Percentiles rank a stretch among this genome's conserved stretches.
phyloP scores from a whole-genome alignment of 2,113 vertebrate species.

The Neolamprologus devosi region DNA sequence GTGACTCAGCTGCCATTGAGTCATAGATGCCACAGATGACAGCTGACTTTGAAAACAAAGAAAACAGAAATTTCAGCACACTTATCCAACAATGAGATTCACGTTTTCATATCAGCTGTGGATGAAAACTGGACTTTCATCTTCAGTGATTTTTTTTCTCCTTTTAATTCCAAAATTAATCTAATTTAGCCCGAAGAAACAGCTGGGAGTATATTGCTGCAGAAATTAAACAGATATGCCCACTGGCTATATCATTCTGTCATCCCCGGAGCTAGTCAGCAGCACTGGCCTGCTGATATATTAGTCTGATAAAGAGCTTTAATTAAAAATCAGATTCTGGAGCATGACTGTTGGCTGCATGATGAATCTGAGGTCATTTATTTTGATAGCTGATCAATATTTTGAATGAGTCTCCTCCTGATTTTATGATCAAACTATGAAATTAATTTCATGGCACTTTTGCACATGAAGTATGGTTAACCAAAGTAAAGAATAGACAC shows the following conservation, averaged over 20 bases:
- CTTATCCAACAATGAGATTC: background rate
- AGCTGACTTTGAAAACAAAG: background rate
- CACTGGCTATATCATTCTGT: background rate
- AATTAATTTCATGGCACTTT: background rate
- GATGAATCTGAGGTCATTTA: background rate
- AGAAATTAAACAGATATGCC: background rate
- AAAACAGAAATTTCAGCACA: background rate
- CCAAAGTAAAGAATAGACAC: background rate
- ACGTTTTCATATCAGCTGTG: background rate
- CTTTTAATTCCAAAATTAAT: background rate
- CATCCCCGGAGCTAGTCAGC: background rate
- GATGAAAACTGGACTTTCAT: background rate
- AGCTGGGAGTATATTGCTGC: background rate
- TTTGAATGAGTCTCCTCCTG: background rate
- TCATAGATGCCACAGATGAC: background rate
- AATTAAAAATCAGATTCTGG: background rate
- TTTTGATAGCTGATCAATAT: background rate
- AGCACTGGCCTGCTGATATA: background rate
- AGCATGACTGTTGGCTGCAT: background rate
- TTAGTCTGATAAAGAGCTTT: background rate
- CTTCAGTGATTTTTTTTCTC: background rate
- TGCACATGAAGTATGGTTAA: background rate
- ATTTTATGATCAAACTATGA: background rate
- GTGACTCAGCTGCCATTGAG: background rate
- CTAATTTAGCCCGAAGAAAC: background rate